phyloP scores from a whole-genome alignment of 1,140 invertebrate species.

The Paraescarpia echinospica region DNA sequence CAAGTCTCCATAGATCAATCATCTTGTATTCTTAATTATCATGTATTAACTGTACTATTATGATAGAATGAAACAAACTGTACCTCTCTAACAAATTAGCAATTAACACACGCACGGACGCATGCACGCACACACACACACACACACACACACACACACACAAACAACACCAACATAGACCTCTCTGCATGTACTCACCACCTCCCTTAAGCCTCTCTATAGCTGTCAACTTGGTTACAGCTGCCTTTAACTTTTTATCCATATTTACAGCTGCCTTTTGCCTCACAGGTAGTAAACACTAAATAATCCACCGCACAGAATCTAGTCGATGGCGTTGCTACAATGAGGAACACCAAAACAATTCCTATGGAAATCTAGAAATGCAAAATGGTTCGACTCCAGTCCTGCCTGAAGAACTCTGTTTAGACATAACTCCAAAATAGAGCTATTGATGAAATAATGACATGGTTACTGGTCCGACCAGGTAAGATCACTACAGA shows the following conservation, averaged over 20 bases:
- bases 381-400: neutral
- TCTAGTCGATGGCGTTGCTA: neutral
- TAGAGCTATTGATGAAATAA: neutral
- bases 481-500: neutral
- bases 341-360: neutral
- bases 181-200: neutral
- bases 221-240: neutral
- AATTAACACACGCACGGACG: neutral
- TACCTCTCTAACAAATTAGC: no score
- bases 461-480: neutral
- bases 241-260: neutral
- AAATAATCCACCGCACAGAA: neutral
- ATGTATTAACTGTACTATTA: no score
- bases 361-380: neutral
- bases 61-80: no score
- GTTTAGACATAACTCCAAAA: neutral
- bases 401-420: neutral
- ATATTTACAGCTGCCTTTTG: neutral
- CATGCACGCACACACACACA: neutral
- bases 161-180: neutral
- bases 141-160: neutral
- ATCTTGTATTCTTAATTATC: no score
- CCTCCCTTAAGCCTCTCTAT: neutral
- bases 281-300: neutral
- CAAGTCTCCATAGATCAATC: no score